Conservation (phyloP, 2,797 vertebrate genomes). For the Amphiprion clarkii region DNA sequence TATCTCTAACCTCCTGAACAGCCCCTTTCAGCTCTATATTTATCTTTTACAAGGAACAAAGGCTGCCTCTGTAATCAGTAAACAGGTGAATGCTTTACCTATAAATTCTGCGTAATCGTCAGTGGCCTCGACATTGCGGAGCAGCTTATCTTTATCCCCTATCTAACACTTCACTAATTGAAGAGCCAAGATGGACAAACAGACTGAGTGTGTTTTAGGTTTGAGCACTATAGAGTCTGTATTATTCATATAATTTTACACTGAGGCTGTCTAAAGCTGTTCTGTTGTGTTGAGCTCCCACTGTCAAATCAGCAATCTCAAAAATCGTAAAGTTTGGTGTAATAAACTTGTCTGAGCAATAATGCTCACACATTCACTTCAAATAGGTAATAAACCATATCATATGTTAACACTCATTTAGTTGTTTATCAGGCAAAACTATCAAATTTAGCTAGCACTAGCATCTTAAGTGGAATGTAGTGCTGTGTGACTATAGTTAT, state of each 20-base stretch:
- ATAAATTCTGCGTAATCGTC: slow-evolving; percentile 53
- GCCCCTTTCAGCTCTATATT: slow-evolving; percentile 8
- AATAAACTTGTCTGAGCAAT: too few species aligned
- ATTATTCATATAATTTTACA: neutral
- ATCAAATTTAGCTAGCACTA: too few species aligned
- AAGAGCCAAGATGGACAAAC: neutral
- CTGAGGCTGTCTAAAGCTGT: too few species aligned
- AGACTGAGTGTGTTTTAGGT: neutral
- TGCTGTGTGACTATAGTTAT: too few species aligned
- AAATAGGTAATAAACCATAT: too few species aligned
- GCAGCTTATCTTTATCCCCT: slow-evolving; percentile 50
- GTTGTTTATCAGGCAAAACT: too few species aligned
- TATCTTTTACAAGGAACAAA: slow-evolving; percentile 29
- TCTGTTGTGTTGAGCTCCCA: neutral
- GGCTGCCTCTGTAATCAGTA: slow-evolving; percentile 24
- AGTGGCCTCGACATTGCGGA: slow-evolving; percentile 23
- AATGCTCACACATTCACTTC: too few species aligned
- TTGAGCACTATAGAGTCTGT: neutral
- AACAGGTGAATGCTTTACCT: slow-evolving; percentile 49
- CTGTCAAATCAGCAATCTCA: neutral
- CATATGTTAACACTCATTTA: too few species aligned
- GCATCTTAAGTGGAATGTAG: too few species aligned
- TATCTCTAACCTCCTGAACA: slow-evolving; percentile 20
- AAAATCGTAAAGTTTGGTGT: too few species aligned
- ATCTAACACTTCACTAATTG: slow-evolving; percentile 23